Evolutionary conservation across 2,797 vertebrate genomes (phyloP).

Genomic region (Pseudochirops cupreus): DNA sequence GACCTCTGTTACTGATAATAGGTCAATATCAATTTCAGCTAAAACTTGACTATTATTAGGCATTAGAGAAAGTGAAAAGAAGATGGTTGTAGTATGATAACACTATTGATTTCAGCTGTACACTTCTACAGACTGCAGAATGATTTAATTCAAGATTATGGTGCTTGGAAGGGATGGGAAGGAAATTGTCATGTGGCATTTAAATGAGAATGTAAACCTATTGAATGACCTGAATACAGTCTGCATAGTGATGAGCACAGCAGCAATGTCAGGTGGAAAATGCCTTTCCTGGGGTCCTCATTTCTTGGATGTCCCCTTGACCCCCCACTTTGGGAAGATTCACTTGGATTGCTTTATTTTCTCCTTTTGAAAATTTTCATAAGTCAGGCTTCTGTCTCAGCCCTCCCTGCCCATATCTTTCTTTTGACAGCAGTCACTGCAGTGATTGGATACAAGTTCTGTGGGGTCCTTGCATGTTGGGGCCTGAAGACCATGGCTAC

Average conservation of each 20-base stretch:
- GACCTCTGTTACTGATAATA: slow-evolving; percentile 68
- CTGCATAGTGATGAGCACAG: background rate
- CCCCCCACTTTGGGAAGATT: slow-evolving; percentile 16
- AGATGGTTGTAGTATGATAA: slow-evolving; percentile 35
- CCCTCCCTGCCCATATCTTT: background rate
- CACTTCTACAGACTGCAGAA: slow-evolving; percentile 31
- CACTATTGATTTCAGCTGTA: slow-evolving; percentile 68
- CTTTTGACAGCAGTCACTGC: background rate
- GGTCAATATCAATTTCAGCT: slow-evolving; percentile 65
- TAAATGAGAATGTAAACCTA: background rate
- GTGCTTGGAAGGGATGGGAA: slow-evolving; percentile 8
- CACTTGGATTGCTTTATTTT: background rate
- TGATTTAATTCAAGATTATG: slow-evolving; percentile 26
- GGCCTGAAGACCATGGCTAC: accelerated
- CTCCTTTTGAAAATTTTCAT: slow-evolving; percentile 1
- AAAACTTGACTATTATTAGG: slow-evolving; percentile 61
- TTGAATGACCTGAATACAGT: background rate
- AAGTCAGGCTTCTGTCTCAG: background rate
- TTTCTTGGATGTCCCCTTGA: slow-evolving; percentile 39
- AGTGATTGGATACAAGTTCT: slow-evolving; percentile 42
- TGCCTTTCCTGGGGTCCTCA: background rate
- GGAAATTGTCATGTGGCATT: background rate
- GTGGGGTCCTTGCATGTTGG: background rate
- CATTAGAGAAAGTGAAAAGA: slow-evolving; percentile 53
- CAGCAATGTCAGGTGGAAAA: background rate